Conservation (phyloP, 2,888 invertebrate genomes). For the Macrostomum cliftonense region DNA sequence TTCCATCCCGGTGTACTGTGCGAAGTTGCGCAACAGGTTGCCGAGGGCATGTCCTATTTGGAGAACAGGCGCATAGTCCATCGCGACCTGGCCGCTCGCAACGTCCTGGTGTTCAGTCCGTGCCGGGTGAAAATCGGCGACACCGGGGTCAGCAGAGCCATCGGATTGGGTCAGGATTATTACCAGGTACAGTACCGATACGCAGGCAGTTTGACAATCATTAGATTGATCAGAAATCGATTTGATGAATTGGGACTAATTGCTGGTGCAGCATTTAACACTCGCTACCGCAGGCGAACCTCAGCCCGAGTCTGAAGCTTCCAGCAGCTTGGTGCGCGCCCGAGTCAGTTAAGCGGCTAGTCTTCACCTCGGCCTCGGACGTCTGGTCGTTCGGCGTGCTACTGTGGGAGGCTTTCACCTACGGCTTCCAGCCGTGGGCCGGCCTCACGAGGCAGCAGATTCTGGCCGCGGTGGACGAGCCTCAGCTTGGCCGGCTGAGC, state of each 20-base stretch:
- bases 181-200: too few relatives aligned
- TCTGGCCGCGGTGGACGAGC: slow-evolving; percentile 78
- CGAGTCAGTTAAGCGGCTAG: slow-evolving; percentile 80
- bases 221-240: too few relatives aligned
- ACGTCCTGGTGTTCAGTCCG: slow-evolving; percentile 86
- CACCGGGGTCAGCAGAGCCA: slow-evolving; percentile 77
- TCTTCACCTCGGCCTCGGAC: slow-evolving; percentile 86
- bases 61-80: slow-evolving; percentile 88
- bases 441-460: slow-evolving; percentile 56
- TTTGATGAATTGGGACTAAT: too few relatives aligned
- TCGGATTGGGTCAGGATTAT: slow-evolving; percentile 93
- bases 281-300: slow-evolving; percentile 57
- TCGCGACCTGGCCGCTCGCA: slow-evolving; percentile 85
- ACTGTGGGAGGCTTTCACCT: slow-evolving; percentile 98
- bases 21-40: slow-evolving; percentile 82
- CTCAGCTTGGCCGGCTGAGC: slow-evolving; percentile 65
- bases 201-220: too few relatives aligned
- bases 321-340: slow-evolving; percentile 99
- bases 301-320: slow-evolving; percentile 81
- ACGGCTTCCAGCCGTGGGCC: slow-evolving; percentile 94
- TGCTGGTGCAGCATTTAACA: too few relatives aligned
- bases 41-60: slow-evolving; percentile 90
- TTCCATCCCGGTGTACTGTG: slow-evolving; percentile 77
- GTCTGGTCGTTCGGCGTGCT: slow-evolving; percentile 95
- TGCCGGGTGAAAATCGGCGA: slow-evolving; percentile 73